These are phyloP conservation scores for Aleiodes testaceus DNA, from an alignment of 2,888 invertebrate genomes.

Conservation along the genomic window DNA sequence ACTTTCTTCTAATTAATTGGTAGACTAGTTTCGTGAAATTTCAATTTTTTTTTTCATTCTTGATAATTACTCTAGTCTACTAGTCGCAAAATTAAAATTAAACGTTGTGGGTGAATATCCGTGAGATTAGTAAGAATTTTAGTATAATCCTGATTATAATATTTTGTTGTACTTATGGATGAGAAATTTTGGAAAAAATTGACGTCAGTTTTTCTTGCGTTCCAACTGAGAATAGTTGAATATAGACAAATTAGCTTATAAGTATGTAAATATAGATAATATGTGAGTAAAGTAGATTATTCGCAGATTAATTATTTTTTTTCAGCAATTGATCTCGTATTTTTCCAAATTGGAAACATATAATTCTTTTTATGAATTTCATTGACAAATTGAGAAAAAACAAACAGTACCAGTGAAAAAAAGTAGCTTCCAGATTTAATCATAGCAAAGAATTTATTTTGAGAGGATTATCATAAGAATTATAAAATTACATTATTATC, in stretches of 20 bases:
- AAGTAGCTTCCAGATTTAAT: neutral
- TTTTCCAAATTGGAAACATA: no score
- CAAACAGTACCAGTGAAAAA: neutral
- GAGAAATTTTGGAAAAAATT: no score
- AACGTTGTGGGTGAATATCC: conserved; percentile 13
- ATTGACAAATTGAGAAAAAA: neutral
- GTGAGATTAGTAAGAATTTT: conserved; percentile 12
- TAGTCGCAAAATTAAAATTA: conserved; percentile 13
- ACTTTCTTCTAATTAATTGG: no score
- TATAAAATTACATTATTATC: conserved; percentile 9
- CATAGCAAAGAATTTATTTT: conserved; percentile 15
- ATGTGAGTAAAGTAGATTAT: no score
- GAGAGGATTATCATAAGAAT: neutral
- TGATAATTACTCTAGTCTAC: conserved; percentile 30
- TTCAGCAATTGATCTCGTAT: no score
- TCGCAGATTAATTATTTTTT: no score
- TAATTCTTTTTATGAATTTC: no score
- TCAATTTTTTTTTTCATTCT: neutral
- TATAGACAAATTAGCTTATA: no score
- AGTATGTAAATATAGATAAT: no score
- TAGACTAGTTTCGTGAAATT: conserved; percentile 26
- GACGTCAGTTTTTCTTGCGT: no score
- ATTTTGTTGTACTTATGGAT: no score
- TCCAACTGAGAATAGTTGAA: no score
- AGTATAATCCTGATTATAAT: neutral